A percentile compares a stretch with the other conserved stretches of the same genome.
These are phyloP conservation scores for Vombatus ursinus DNA, from an alignment of 2,113 vertebrate genomes.

Conservation along the genomic window DNA sequence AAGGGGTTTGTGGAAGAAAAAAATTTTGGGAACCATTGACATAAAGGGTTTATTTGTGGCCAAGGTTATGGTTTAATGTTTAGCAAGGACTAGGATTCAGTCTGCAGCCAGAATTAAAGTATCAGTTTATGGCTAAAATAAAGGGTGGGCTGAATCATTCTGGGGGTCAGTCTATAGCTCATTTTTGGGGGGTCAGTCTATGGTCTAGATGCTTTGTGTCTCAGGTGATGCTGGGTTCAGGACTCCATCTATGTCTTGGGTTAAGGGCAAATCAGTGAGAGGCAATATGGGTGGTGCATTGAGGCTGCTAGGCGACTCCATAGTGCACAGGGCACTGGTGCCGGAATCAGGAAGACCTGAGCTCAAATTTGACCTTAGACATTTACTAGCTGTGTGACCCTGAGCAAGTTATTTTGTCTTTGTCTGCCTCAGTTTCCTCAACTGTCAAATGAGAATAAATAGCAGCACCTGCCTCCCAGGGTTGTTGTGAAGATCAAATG, in stretches of 20 bases:
- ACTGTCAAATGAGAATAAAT: background rate
- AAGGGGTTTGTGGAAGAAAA: background rate
- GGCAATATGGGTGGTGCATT: background rate
- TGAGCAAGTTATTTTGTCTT: background rate
- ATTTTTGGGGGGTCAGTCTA: background rate
- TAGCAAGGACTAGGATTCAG: background rate
- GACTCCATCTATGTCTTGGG: background rate
- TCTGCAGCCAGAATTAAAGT: background rate
- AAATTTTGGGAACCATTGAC: background rate
- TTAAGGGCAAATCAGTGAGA: background rate
- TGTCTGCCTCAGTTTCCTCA: background rate
- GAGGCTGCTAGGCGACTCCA: background rate
- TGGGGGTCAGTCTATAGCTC: background rate
- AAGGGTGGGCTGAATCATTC: background rate
- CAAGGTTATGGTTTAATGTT: background rate
- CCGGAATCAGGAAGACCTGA: background rate
- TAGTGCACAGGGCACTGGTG: background rate
- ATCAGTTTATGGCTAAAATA: background rate
- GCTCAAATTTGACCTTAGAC: background rate
- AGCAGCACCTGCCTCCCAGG: background rate
- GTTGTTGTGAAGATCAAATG: background rate
- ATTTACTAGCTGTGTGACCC: background rate
- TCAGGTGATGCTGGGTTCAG: background rate
- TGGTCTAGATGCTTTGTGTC: background rate
- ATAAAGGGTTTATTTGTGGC: background rate